phyloP scores from a whole-genome alignment of 2,888 invertebrate genomes.

The Hyposoter dolosus region DNA sequence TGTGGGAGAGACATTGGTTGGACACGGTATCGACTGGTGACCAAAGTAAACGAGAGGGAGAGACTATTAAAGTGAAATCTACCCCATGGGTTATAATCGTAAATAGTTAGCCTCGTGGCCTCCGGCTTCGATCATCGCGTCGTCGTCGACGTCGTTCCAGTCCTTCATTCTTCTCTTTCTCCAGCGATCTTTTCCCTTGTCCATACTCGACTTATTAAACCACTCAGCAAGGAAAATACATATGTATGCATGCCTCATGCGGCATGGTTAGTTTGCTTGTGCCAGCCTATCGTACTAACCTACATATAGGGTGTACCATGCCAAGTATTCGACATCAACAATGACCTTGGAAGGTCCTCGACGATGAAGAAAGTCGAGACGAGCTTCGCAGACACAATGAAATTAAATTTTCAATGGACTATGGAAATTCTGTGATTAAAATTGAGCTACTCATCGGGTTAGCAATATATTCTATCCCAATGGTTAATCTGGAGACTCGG shows the following conservation, averaged over 20 bases:
- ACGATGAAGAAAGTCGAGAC: not conserved
- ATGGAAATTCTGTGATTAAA: not conserved
- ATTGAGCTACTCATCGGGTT: not conserved
- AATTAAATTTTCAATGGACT: not conserved
- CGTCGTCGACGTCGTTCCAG: constrained; percentile 19
- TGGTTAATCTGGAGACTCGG: not conserved
- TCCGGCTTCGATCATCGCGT: constrained; percentile 32
- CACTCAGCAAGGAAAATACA: constrained; percentile 14
- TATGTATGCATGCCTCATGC: constrained; percentile 30
- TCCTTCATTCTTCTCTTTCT: not conserved
- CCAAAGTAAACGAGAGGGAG: constrained; percentile 35
- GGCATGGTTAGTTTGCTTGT: constrained; percentile 16
- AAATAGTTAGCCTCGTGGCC: constrained; percentile 68
- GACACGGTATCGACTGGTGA: constrained; percentile 9
- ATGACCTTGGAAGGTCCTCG: not conserved
- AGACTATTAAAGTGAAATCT: constrained; percentile 73
- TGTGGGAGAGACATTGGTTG: not conserved
- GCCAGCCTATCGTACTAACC: constrained; percentile 8
- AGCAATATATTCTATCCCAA: not conserved
- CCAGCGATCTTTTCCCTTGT: not conserved
- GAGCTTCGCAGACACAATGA: not conserved
- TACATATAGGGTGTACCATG: not conserved
- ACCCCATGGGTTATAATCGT: constrained; percentile 72
- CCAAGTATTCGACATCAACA: not conserved
- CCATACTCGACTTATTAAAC: not conserved